These are phyloP conservation scores for Microplitis demolitor DNA, from an alignment of 1,140 invertebrate species.

Conservation along the genomic window DNA sequence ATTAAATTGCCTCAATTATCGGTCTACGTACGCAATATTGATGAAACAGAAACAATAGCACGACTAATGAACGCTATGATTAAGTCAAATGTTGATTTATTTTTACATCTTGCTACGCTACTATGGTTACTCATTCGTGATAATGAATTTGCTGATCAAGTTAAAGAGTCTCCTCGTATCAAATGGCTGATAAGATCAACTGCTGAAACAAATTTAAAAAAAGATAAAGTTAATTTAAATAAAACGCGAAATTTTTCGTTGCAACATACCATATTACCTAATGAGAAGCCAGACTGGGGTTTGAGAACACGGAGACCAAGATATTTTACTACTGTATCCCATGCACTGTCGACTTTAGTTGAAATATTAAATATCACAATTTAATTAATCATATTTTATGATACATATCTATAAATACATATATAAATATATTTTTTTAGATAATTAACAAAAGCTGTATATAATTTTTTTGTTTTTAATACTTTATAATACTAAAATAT, in stretches of 20 bases:
- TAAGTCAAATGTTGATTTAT: conserved; percentile 35
- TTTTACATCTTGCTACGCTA: conserved; percentile 40
- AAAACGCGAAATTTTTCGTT: neutral
- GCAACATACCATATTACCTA: conserved; percentile 31
- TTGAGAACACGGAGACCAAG: conserved; percentile 37
- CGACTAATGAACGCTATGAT: conserved; percentile 36
- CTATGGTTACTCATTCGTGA: conserved; percentile 38
- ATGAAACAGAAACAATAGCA: conserved; percentile 35
- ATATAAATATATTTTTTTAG: conserved; percentile 1
- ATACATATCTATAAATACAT: neutral
- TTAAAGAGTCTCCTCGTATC: conserved; percentile 25
- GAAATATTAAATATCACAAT: conserved; percentile 31
- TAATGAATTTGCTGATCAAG: conserved; percentile 28
- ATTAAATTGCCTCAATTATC: conserved; percentile 43
- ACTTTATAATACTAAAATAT: neutral
- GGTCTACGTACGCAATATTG: conserved; percentile 38
- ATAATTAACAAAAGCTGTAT: neutral
- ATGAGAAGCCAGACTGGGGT: conserved; percentile 41
- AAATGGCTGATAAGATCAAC: conserved; percentile 32
- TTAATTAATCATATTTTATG: too few relatives aligned
- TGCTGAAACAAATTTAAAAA: conserved; percentile 23
- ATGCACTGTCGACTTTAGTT: conserved; percentile 31
- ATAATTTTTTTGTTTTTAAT: neutral
- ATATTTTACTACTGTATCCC: conserved; percentile 32
- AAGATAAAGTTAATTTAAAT: neutral